phyloP scores from a whole-genome alignment of 2,888 invertebrate genomes.

The Nezara viridula region DNA sequence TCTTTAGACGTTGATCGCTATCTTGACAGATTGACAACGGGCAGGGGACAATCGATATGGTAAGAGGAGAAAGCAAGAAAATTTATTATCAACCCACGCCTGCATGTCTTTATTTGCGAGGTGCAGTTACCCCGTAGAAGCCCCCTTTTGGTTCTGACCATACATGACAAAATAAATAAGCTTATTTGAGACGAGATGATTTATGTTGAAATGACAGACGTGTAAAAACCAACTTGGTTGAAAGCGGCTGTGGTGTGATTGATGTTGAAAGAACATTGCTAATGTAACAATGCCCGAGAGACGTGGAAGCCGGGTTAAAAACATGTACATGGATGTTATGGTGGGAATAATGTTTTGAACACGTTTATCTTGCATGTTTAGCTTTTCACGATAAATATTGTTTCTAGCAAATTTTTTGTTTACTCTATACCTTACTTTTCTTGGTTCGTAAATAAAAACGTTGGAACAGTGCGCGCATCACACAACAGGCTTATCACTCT shows the following conservation, averaged over 20 bases:
- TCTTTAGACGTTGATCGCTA: background rate
- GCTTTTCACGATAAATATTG: too few relatives aligned
- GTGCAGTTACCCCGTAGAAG: background rate
- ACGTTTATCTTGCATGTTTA: too few relatives aligned
- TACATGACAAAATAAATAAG: background rate
- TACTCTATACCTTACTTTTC: too few relatives aligned
- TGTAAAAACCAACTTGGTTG: background rate
- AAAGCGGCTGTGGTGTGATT: background rate
- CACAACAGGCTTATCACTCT: too few relatives aligned
- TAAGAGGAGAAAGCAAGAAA: conserved; percentile 29
- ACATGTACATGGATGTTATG: background rate
- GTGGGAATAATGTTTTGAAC: too few relatives aligned
- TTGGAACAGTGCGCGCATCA: too few relatives aligned
- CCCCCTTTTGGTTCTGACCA: background rate
- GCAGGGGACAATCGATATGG: background rate
- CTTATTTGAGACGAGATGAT: background rate
- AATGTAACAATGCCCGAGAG: background rate
- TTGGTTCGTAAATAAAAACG: too few relatives aligned
- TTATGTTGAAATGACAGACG: background rate
- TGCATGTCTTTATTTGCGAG: background rate
- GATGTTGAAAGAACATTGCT: background rate
- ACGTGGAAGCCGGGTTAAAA: background rate
- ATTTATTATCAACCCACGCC: background rate
- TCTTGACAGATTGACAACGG: conserved; percentile 3
- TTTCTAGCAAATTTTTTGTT: too few relatives aligned